Evolutionary conservation across 2,797 vertebrate species (phyloP), one percentile per base, ranked within the genome.

Genomic region (Glyptemys insculpta): DNA sequence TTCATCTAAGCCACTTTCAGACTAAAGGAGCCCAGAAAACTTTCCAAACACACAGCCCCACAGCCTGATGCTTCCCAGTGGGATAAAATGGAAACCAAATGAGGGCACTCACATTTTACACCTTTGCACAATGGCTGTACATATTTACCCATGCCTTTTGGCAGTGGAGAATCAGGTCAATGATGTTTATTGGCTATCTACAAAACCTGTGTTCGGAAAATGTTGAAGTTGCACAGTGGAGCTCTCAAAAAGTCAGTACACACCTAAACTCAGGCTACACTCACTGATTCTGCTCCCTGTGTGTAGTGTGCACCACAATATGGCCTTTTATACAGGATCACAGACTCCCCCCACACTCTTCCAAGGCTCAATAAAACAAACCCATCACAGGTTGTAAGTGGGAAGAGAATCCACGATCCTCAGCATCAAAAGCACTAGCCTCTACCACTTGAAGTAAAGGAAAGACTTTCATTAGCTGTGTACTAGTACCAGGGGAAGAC

Each of bases 201-300:
- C 83, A 11, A 62, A 1, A 86, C 72, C 91, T 90, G 82, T 29
- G 85, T 53, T 81, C 34, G 54, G 72, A 87, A 54, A 59, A 57
- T 84, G 83, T 44, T 74, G 86, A 76, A 81, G 76, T 88, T 95
- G 94, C 90, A 87, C 59, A 79, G 81, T 29, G 41, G 54, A 19
- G 12, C 18, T 96, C 85, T 92, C 90, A 53, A 79, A 79, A 92
- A 81, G n/a, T 29, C 90, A 91, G 34, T 29, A 29, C 15, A 62
- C 7, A 62, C 93, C 95, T 89, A 92, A 95, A 96, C 84, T 91
- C 86, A 82, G 57, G 57, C 95, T 92, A 93, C 86, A 81, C 84
- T 91, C 54, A 47, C 92, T 95, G 92, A 53, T 94, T 53, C 12
- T 78, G 92, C 0, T 59, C 29, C 7, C 7, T 37, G 37, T 81